Evolutionary conservation across 2,888 invertebrate species (phyloP).

Genomic region (Agrochola macilenta): DNA sequence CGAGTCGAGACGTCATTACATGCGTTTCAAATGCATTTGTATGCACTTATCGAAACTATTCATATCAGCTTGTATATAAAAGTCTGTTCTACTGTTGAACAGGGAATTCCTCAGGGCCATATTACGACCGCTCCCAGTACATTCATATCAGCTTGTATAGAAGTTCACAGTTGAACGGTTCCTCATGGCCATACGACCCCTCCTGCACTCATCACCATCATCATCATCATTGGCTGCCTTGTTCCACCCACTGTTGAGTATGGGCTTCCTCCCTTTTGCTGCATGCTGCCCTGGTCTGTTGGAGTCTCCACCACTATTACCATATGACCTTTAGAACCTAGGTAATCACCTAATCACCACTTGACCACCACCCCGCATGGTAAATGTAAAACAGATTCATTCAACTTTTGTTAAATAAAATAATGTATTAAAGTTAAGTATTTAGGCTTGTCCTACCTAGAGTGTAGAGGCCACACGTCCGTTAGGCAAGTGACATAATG

Average conservation of each 20-base stretch:
- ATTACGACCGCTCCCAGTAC: no score
- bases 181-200: not conserved
- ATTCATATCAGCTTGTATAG: not conserved
- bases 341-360: not conserved
- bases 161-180: not conserved
- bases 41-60: slow-evolving; percentile 12
- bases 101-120: not conserved
- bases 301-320: not conserved
- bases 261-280: not conserved
- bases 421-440: slow-evolving; percentile 1
- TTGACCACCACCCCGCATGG: not conserved
- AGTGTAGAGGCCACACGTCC: not conserved
- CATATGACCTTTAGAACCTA: not conserved
- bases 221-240: not conserved
- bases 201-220: not conserved
- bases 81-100: not conserved
- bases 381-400: not conserved
- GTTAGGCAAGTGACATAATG: slow-evolving; percentile 35
- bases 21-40: slow-evolving; percentile 29
- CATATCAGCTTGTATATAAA: not conserved
- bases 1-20: slow-evolving; percentile 13
- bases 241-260: not conserved
- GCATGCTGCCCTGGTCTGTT: not conserved
- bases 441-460: not conserved
- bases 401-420: slow-evolving; percentile 2